Evolutionary conservation across 2,797 vertebrate genomes (phyloP).

Genomic region (Ataeniobius toweri): DNA sequence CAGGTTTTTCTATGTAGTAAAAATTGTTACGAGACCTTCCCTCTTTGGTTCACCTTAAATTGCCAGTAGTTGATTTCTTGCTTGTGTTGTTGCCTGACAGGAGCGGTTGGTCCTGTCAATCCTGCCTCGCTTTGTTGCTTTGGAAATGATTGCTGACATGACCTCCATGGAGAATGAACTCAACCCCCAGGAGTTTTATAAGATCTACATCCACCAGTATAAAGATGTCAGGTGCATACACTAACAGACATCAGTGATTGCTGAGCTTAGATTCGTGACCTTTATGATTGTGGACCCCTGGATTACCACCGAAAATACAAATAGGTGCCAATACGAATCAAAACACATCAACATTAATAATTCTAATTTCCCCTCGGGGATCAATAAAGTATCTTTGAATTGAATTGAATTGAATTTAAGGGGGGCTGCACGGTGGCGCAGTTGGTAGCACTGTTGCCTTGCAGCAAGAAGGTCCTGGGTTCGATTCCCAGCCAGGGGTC

Average conservation of each 20-base stretch:
- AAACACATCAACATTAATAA: neutral
- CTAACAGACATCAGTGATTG: neutral
- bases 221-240: conserved; percentile 79
- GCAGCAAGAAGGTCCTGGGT: too few species aligned
- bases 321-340: neutral
- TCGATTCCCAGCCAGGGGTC: too few species aligned
- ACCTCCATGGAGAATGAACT: conserved; percentile 75
- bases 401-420: too few species aligned
- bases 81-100: conserved; percentile 48
- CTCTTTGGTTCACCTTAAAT: neutral
- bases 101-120: conserved; percentile 82
- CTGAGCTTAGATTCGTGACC: neutral
- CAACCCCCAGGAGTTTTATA: conserved; percentile 80
- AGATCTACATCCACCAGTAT: conserved; percentile 84
- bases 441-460: too few species aligned
- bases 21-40: neutral
- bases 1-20: neutral
- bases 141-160: conserved; percentile 85
- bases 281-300: neutral
- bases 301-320: neutral
- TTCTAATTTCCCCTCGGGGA: too few species aligned
- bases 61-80: neutral
- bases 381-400: too few species aligned
- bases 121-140: conserved; percentile 82
- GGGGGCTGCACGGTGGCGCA: too few species aligned